Conservation (phyloP, 2,113 vertebrate species). For the Toxotes chatareus region DNA sequence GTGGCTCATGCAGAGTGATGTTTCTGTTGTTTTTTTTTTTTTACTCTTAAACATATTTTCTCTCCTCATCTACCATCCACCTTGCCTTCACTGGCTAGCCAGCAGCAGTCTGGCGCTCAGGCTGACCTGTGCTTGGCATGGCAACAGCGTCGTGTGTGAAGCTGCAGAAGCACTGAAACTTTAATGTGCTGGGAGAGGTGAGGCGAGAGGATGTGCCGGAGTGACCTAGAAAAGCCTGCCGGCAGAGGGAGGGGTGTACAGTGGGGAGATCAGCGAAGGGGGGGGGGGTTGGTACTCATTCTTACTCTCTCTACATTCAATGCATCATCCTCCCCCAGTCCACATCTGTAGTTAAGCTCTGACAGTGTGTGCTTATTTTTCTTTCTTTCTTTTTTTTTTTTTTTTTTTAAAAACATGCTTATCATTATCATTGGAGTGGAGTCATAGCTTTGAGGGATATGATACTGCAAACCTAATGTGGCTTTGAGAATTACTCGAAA, state of each 20-base stretch:
- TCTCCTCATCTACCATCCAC: neutral
- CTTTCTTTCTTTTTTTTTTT: conserved; percentile 24
- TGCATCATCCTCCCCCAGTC: conserved; percentile 50
- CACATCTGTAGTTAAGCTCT: conserved; percentile 59
- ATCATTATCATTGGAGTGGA: conserved; percentile 48
- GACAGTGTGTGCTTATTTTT: conserved; percentile 4
- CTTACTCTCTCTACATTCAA: conserved; percentile 44
- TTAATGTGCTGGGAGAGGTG: conserved; percentile 81
- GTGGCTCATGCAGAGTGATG: neutral
- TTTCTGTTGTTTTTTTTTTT: neutral
- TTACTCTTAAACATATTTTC: neutral
- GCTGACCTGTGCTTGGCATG: conserved; percentile 78
- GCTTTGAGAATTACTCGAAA: conserved; percentile 64
- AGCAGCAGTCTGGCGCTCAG: conserved; percentile 53
- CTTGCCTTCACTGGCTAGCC: conserved; percentile 2
- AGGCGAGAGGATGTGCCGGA: conserved; percentile 72
- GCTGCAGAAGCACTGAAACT: conserved; percentile 78
- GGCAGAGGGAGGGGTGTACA: conserved; percentile 54
- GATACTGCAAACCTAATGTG: conserved; percentile 34
- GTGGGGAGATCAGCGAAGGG: conserved; percentile 17
- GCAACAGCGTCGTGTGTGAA: conserved; percentile 68
- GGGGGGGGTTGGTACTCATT: conserved; percentile 42
- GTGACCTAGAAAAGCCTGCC: conserved; percentile 85
- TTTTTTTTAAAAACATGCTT: conserved; percentile 36
- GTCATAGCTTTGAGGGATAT: conserved; percentile 51